A percentile compares a stretch with the other conserved stretches of the same genome.
Evolutionary conservation across 2,113 vertebrate species (phyloP).

Genomic region (Pelobates fuscus): DNA sequence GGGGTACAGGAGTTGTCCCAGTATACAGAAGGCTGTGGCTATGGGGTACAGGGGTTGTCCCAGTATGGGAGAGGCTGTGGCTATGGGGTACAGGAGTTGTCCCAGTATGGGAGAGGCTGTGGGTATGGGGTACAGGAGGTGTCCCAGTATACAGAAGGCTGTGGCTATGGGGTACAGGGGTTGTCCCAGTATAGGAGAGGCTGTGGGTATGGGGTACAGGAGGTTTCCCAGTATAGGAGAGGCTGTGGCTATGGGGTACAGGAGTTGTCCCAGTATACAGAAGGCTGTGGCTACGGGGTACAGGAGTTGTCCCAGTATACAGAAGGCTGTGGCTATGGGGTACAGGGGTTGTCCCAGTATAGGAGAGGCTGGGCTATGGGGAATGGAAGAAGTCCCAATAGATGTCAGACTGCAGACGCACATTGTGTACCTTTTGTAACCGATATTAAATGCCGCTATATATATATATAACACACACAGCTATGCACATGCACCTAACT

Average conservation of each 20-base stretch:
- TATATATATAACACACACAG: neutral
- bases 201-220: neutral
- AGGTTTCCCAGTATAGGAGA: neutral
- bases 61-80: too few species aligned
- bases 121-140: too few species aligned
- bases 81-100: too few species aligned
- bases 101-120: too few species aligned
- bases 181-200: neutral
- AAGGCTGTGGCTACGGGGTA: too few species aligned
- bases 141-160: too few species aligned
- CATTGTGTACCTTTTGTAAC: neutral
- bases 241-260: neutral
- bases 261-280: neutral
- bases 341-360: neutral
- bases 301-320: neutral
- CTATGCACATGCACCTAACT: slow-evolving; percentile 31
- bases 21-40: too few species aligned
- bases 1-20: too few species aligned
- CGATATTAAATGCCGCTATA: neutral
- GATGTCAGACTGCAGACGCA: neutral
- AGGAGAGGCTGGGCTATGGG: neutral
- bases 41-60: too few species aligned
- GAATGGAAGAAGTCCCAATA: too few species aligned
- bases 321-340: neutral
- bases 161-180: too few species aligned